phyloP scores from a whole-genome alignment of 2,888 invertebrate species.

The Microctonus brassicae region DNA sequence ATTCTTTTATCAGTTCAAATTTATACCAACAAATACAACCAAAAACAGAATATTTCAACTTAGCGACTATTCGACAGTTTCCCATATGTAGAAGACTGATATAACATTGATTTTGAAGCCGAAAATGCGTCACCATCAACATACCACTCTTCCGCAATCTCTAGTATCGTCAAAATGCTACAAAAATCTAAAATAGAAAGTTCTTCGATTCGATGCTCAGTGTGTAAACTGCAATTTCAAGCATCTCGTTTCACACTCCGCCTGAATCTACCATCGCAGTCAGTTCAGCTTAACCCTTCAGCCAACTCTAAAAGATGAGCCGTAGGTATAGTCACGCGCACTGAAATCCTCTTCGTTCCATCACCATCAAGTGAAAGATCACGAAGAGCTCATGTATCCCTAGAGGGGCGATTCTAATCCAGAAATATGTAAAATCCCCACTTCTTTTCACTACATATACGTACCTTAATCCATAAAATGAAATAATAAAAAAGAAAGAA shows the following conservation, averaged over 20 bases:
- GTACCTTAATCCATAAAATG: slow-evolving; percentile 9
- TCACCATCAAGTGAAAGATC: slow-evolving; percentile 28
- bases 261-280: slow-evolving; percentile 7
- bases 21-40: too few relatives aligned
- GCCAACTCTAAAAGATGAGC: slow-evolving; percentile 23
- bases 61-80: too few relatives aligned
- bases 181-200: background rate
- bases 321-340: slow-evolving; percentile 28
- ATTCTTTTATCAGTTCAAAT: too few relatives aligned
- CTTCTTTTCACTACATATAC: background rate
- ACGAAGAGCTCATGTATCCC: background rate
- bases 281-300: slow-evolving; percentile 27
- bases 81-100: too few relatives aligned
- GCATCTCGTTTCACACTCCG: slow-evolving; percentile 28
- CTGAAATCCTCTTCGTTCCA: slow-evolving; percentile 10
- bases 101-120: background rate
- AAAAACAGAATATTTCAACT: too few relatives aligned
- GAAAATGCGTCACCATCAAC: background rate
- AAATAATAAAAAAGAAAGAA: slow-evolving; percentile 10
- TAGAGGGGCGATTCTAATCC: slow-evolving; percentile 9
- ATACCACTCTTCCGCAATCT: background rate
- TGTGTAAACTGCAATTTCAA: slow-evolving; percentile 34
- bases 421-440: slow-evolving; percentile 13
- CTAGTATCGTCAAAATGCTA: background rate
- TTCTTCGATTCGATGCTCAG: background rate